Percentiles rank a stretch among this genome's conserved stretches.
Conservation (phyloP, 1,140 invertebrate species). For the Physella acuta region DNA sequence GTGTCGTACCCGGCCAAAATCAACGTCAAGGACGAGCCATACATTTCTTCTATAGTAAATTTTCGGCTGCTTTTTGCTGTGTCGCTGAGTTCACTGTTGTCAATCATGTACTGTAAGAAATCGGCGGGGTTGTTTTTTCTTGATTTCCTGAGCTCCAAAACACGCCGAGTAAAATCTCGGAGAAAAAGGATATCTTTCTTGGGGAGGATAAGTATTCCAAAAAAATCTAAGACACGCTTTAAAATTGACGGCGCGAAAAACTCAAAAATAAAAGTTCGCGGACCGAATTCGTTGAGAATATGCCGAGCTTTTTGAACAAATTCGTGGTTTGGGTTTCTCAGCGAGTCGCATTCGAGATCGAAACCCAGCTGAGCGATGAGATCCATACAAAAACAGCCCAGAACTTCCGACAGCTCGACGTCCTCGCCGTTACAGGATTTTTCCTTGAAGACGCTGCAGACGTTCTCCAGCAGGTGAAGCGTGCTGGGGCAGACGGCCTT, state of each 20-base stretch:
- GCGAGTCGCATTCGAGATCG: not conserved
- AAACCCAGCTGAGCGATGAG: not conserved
- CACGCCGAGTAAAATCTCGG: not conserved
- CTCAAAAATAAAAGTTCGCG: not conserved
- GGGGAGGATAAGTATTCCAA: not conserved
- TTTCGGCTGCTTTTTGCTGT: not conserved
- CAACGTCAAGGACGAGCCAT: not conserved
- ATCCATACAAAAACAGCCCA: slow-evolving; percentile 14
- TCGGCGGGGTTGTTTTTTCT: not conserved
- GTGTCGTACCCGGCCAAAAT: slow-evolving; percentile 2
- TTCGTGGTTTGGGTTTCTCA: not conserved
- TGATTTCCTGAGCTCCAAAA: not conserved
- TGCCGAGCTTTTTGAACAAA: not conserved
- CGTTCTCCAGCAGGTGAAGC: not conserved
- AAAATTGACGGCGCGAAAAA: slow-evolving; percentile 1
- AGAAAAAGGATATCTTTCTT: not conserved
- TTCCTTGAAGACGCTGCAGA: not conserved
- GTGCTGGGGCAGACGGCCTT: not conserved
- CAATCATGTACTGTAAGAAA: slow-evolving; percentile 1
- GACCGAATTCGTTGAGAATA: not conserved
- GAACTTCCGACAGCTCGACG: not conserved
- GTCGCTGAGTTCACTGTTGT: not conserved
- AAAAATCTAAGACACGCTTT: not conserved
- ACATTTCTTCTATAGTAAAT: not conserved
- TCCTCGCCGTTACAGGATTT: not conserved